A percentile compares a stretch with the other conserved stretches of the same genome.
Evolutionary conservation across 2,888 invertebrate genomes (phyloP).

Genomic region (Eupithecia exiguata): DNA sequence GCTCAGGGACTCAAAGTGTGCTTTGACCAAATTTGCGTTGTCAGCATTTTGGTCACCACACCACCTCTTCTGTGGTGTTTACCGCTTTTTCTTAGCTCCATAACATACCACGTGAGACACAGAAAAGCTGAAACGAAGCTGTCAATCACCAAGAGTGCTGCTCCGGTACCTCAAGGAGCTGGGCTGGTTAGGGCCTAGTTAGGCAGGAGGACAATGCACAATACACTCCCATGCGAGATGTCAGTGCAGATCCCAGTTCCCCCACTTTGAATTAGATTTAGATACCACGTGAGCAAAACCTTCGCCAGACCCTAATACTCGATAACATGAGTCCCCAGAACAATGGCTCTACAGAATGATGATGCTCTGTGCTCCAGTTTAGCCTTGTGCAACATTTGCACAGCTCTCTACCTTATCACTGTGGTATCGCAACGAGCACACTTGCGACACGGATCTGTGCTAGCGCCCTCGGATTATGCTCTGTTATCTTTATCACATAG

Average conservation of each 20-base stretch:
- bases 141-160: no score
- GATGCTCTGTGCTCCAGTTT: conserved; percentile 51
- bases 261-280: no score
- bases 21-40: neutral
- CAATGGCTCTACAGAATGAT: conserved; percentile 22
- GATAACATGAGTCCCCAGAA: neutral
- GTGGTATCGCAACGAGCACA: conserved; percentile 59
- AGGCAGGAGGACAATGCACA: no score
- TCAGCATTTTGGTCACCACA: neutral
- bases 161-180: no score
- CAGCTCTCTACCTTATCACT: conserved; percentile 53
- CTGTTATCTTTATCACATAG: neutral
- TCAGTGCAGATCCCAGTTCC: no score
- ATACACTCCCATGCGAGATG: no score
- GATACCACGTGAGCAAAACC: neutral
- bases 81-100: neutral
- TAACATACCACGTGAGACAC: neutral
- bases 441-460: conserved; percentile 52
- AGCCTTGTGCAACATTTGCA: conserved; percentile 56
- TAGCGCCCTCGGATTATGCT: conserved; percentile 52
- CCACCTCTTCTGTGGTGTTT: neutral
- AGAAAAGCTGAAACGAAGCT: no score
- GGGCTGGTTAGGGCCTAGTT: no score
- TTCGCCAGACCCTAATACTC: neutral
- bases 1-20: neutral